These are phyloP conservation scores for Diaphora mendica DNA, from an alignment of 2,888 invertebrate genomes.

Conservation along the genomic window DNA sequence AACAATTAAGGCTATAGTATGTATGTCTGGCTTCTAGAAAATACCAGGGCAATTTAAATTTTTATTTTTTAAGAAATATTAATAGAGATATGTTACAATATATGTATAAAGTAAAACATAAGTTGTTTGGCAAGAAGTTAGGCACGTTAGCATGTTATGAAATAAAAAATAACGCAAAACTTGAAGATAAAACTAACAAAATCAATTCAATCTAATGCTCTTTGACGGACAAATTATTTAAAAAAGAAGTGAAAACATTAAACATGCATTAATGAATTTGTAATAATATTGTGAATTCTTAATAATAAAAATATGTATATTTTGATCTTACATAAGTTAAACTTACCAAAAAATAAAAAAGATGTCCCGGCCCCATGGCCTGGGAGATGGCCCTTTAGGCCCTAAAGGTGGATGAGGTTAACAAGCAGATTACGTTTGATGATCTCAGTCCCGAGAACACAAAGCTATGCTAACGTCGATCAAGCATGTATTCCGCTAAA, in stretches of 20 bases:
- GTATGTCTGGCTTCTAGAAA: neutral
- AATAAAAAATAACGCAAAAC: neutral
- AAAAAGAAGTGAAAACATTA: neutral
- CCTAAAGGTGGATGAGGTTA: constrained; percentile 53
- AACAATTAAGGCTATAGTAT: neutral
- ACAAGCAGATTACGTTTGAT: constrained; percentile 46
- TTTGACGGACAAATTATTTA: neutral
- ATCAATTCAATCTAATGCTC: neutral
- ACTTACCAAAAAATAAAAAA: constrained; percentile 80
- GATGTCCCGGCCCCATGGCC: constrained; percentile 81
- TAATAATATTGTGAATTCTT: neutral
- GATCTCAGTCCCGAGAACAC: constrained; percentile 63
- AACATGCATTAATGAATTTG: neutral
- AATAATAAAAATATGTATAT: neutral
- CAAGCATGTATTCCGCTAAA: constrained; percentile 69
- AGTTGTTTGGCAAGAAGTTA: constrained; percentile 28
- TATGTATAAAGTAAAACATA: constrained; percentile 20
- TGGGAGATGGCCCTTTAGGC: constrained; percentile 73
- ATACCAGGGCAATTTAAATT: neutral
- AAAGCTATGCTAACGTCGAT: constrained; percentile 64
- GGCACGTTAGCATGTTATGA: neutral
- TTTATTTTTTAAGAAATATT: constrained; percentile 18
- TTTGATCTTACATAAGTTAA: neutral
- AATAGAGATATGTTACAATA: constrained; percentile 28
- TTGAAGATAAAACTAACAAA: neutral